Evolutionary conservation across 2,797 vertebrate genomes (phyloP).

Genomic region (Botia kubotai): DNA sequence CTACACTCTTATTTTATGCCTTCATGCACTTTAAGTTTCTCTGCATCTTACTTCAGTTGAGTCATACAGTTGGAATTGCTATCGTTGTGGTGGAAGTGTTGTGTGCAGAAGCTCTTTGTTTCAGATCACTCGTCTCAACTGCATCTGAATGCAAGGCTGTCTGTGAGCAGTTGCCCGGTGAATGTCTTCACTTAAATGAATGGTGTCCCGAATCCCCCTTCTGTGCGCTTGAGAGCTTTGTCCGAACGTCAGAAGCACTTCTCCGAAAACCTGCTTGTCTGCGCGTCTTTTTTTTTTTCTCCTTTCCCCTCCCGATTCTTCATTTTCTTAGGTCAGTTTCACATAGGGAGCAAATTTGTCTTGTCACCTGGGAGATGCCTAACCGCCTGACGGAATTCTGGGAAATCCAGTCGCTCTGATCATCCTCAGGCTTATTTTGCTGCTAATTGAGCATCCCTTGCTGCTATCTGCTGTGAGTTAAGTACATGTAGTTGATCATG

Average conservation of each 20-base stretch:
- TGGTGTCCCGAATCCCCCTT: conserved; percentile 72
- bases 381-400: conserved; percentile 78
- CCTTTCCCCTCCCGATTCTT: conserved; percentile 58
- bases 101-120: conserved; percentile 85
- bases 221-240: conserved; percentile 81
- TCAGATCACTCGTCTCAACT: conserved; percentile 82
- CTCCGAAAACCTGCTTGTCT: conserved; percentile 71
- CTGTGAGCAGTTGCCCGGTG: conserved; percentile 80
- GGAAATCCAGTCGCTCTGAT: conserved; percentile 80
- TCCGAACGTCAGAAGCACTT: conserved; percentile 71
- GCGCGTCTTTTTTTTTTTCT: conserved; percentile 69
- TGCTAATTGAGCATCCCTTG: conserved; percentile 79
- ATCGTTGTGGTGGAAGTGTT: conserved; percentile 75
- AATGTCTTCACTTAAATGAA: conserved; percentile 77
- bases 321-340: conserved; percentile 81
- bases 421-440: conserved; percentile 81
- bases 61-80: conserved; percentile 70
- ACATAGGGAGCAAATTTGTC: conserved; percentile 62
- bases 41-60: conserved; percentile 77
- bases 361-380: conserved; percentile 78
- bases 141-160: conserved; percentile 83
- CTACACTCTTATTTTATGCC: conserved; percentile 66
- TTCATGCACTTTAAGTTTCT: conserved; percentile 66
- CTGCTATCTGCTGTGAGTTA: conserved; percentile 81
- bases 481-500: conserved; percentile 78